Conservation (phyloP, 2,113 vertebrate species). For the Varanus salvator region DNA sequence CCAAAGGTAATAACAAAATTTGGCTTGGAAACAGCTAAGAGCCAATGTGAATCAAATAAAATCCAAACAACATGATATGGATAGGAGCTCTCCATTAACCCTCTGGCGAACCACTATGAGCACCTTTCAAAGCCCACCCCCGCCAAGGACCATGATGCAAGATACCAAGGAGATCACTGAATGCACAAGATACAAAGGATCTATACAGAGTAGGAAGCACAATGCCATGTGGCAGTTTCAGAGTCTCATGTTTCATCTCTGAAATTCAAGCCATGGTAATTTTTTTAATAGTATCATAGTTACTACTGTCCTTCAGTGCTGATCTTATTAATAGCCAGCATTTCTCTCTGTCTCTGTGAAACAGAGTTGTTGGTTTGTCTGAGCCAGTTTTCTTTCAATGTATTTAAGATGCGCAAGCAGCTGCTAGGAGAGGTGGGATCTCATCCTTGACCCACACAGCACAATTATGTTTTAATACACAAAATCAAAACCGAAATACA, state of each 20-base stretch:
- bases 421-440: neutral
- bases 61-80: too few relatives aligned
- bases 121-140: too few relatives aligned
- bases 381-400: neutral
- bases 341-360: neutral
- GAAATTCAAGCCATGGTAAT: neutral
- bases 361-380: neutral
- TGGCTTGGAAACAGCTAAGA: too few relatives aligned
- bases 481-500: neutral
- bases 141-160: too few relatives aligned
- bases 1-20: too few relatives aligned
- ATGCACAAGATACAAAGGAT: neutral
- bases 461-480: neutral
- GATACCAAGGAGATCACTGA: too few relatives aligned
- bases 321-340: neutral
- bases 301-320: neutral
- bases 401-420: neutral
- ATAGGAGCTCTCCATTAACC: too few relatives aligned
- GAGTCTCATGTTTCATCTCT: neutral
- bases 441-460: neutral
- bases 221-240: fast-evolving
- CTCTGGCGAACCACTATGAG: too few relatives aligned
- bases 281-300: neutral
- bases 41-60: too few relatives aligned
- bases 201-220: neutral